phyloP scores from a whole-genome alignment of 2,113 vertebrate genomes.

The Connochaetes taurinus region DNA sequence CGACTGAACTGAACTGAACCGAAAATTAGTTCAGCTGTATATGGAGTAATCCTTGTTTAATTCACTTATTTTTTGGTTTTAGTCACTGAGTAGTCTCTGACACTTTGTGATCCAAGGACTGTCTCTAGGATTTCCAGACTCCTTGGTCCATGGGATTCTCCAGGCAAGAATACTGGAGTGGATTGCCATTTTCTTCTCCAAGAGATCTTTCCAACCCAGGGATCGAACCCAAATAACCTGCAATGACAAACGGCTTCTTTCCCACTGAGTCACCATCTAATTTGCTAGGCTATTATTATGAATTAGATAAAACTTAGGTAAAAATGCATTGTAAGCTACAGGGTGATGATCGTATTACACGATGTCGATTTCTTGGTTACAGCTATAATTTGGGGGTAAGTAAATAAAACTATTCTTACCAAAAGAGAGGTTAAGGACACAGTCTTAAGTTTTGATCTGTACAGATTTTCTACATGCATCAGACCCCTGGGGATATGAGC shows the following conservation, averaged over 20 bases:
- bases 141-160: neutral
- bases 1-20: too few species aligned
- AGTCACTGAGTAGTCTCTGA: neutral
- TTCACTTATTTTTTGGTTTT: neutral
- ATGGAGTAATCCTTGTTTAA: neutral
- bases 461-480: neutral
- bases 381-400: neutral
- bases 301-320: neutral
- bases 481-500: neutral
- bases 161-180: neutral
- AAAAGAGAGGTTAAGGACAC: neutral
- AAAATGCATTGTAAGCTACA: neutral
- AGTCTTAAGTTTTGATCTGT: neutral
- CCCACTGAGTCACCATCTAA: neutral
- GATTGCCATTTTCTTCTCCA: neutral
- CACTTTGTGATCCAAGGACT: neutral
- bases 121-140: neutral
- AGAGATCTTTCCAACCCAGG: neutral
- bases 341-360: neutral
- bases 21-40: neutral
- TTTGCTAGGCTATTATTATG: neutral
- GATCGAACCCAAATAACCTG: neutral
- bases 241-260: neutral
- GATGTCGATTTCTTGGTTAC: neutral
- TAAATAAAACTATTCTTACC: neutral